Base-by-base conservation (phyloP, 1,140 invertebrate genomes). In the Dendroctonus ponderosae region DNA sequence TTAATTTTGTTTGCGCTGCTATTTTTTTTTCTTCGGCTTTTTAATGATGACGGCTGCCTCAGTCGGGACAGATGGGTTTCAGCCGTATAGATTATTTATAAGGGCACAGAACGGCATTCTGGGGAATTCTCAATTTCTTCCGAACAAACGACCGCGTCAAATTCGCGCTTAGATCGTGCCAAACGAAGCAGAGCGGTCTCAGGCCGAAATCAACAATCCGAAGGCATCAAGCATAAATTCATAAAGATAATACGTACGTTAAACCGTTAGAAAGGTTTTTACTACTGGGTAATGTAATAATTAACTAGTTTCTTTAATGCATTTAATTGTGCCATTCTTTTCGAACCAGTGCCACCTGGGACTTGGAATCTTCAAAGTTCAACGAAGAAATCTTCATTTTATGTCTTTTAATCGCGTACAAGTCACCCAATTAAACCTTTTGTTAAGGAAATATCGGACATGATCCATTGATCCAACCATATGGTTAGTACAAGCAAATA, bases 211-310 rank as follows among this genome's bases (percentile, higher is more conserved):
- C 9, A 46, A 46, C 53, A 39, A 56, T 56, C 41, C 53, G 53
- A 56, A 56, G 7, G n/a, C 53, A 40, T 40, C 0, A 40, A 42
- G 53, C 53, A 56, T 56, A 56, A 56, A 56, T 56, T 56, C 41
- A 56, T 56, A 56, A 56, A 56, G 37, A 53, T n/a, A 40, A 49
- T 26, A n/a, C 46, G 11, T 8, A 41, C 38, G 15, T 7, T 26
- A 7, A 2, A 62, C 52, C 62, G 52, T 57, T 65, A 57, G 12
- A 46, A 52, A 57, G 52, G 52, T 65, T 65, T 48, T 57, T 65
- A 57, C 52, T 54, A 63, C 52, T 40, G 39, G 40, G 53, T 51
- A 62, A 62, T 44, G 26, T 65, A 57, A 65, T 65, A 65, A 65
- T 65, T 65, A 65, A 40, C 52, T 65, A 48, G 49, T 57, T 56